Percentiles rank a stretch among this genome's conserved stretches.
phyloP scores from a whole-genome alignment of 2,888 invertebrate genomes.

The Scotopteryx bipunctaria region DNA sequence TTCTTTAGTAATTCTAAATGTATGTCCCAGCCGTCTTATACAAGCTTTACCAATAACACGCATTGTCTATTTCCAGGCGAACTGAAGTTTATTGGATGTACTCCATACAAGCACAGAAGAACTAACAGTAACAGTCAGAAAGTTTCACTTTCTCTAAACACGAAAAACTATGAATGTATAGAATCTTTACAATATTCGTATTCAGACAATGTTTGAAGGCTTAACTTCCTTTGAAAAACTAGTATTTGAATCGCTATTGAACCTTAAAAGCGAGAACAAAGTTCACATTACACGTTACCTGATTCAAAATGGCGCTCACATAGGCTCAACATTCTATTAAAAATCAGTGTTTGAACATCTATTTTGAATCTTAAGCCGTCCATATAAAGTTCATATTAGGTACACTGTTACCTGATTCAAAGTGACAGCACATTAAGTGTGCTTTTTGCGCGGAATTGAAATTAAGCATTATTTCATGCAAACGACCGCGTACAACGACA shows the following conservation, averaged over 20 bases:
- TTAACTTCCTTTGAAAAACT: too few relatives aligned
- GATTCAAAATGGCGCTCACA: too few relatives aligned
- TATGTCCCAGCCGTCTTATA: not conserved
- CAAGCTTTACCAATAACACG: constrained; percentile 1
- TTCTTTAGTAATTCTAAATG: not conserved
- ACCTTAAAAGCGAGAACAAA: too few relatives aligned
- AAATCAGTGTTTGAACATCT: too few relatives aligned
- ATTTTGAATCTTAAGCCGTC: not conserved
- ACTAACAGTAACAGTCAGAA: too few relatives aligned
- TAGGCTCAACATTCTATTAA: too few relatives aligned
- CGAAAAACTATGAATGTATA: too few relatives aligned
- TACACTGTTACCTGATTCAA: not conserved
- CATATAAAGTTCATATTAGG: not conserved
- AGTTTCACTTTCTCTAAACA: too few relatives aligned
- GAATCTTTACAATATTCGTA: too few relatives aligned
- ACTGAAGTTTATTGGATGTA: constrained; percentile 72
- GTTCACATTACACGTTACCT: too few relatives aligned
- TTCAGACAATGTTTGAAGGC: too few relatives aligned
- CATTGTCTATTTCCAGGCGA: constrained; percentile 4
- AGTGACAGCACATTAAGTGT: constrained; percentile 58
- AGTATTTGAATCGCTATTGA: too few relatives aligned
- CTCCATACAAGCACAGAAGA: constrained; percentile 47
- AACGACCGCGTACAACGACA: constrained; percentile 54
- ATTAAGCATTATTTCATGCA: constrained; percentile 79
- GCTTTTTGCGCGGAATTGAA: constrained; percentile 71